Evolutionary conservation across 37 sponge, comb jelly and placozoan species (phyloP), one percentile per base, ranked within the genome.

Genomic region (Diacarnus erythraeanus): DNA sequence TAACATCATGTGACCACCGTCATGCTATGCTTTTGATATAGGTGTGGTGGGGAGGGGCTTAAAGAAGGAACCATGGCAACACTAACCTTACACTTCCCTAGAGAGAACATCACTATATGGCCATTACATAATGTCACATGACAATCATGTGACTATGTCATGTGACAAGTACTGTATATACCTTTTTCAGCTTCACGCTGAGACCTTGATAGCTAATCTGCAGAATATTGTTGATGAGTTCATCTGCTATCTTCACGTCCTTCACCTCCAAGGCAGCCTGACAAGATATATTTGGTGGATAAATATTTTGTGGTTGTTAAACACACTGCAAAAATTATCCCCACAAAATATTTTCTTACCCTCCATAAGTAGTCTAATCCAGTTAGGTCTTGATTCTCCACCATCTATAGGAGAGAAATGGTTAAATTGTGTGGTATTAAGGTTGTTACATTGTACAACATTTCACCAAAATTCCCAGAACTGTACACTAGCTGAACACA

Each of bases 311-410:
- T 69, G 31, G 37, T 36, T 69, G 38, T 21, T n/a, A n/a, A n/a
- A n/a, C n/a, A 20, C 64, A 35, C 4, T 0, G 40, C 22, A 77
- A 77, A 17, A 59, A 61, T 39, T 2, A 0, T 38, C 15, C 20
- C n/a, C n/a, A n/a, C n/a, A 12, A 12, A 12, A 47, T 6, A 63
- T 2, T 1, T 6, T 42, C 83, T 64, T 58, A 94, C 95, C 88
- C 79, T 79, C 95, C 95, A 94, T 5, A 94, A 42, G 59, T 94
- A 94, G 33, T 94, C 95, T 35, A 82, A 57, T 3, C 95, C 95
- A 76, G 93, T 90, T 33, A 94, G 58, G 0, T 94, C 95, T 29
- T 59, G 74, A 25, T 39, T 83, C 27, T 94, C 95, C 25, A 94
- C 82, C 41, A 89, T 83, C 95, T 94, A 59, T 15, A 57, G 40